phyloP scores from a whole-genome alignment of 2,797 vertebrate genomes.

The Syngnathus acus region DNA sequence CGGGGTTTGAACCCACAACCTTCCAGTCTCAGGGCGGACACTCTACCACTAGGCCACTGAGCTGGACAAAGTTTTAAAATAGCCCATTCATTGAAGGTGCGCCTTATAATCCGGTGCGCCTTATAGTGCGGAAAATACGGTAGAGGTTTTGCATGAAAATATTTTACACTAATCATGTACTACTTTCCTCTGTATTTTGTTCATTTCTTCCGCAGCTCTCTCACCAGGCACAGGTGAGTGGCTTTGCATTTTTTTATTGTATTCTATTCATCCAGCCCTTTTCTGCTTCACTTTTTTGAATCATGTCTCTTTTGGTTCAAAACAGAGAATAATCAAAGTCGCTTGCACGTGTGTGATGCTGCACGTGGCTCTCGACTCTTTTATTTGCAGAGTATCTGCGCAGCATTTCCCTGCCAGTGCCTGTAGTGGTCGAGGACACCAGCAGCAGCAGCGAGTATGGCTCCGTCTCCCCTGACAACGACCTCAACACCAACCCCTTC shows the following conservation, averaged over 20 bases:
- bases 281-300: background rate
- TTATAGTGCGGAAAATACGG: too few relatives aligned
- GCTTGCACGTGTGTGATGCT: conserved; percentile 4
- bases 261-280: too few relatives aligned
- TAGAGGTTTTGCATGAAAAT: too few relatives aligned
- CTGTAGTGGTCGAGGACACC: conserved; percentile 94
- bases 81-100: too few relatives aligned
- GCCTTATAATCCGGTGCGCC: too few relatives aligned
- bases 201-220: conserved; percentile 68
- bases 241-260: conserved; percentile 16
- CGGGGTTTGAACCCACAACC: too few relatives aligned
- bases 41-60: too few relatives aligned
- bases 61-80: too few relatives aligned
- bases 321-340: too few relatives aligned
- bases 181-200: conserved; percentile 19
- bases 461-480: conserved; percentile 94
- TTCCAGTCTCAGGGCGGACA: too few relatives aligned
- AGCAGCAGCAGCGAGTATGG: conserved; percentile 97
- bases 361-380: background rate
- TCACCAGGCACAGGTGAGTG: conserved; percentile 86
- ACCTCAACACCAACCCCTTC: conserved; percentile 90
- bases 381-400: conserved; percentile 82
- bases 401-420: conserved; percentile 93
- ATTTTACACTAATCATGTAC: conserved; percentile 6
- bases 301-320: background rate